A percentile compares a stretch with the other conserved stretches of the same genome.
phyloP scores from a whole-genome alignment of 2,113 vertebrate species.

The Scopus umbretta region DNA sequence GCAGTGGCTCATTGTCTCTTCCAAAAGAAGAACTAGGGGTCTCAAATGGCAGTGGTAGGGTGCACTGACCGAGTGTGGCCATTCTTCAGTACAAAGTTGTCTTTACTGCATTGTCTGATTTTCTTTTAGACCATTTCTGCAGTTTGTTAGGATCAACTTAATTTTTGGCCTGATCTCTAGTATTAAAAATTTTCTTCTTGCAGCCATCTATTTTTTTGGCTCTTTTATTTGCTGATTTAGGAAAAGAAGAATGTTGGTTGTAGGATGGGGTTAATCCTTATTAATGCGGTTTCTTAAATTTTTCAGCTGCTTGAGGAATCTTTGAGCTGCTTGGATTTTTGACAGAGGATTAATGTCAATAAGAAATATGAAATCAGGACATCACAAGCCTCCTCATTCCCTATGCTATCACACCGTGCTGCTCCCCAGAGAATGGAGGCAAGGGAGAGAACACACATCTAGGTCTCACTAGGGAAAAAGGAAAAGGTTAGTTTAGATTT shows the following conservation, averaged over 20 bases:
- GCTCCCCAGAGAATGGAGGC: background rate
- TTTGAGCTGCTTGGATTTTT: slow-evolving; percentile 37
- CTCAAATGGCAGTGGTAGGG: background rate
- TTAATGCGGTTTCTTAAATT: background rate
- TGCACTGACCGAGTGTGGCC: background rate
- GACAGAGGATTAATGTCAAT: slow-evolving; percentile 36
- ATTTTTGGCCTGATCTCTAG: background rate
- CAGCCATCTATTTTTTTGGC: background rate
- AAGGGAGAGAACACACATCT: background rate
- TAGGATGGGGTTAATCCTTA: slow-evolving; percentile 29
- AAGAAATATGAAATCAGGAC: background rate
- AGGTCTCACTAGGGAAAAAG: background rate
- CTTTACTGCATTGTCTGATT: background rate
- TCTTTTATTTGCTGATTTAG: background rate
- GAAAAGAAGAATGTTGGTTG: background rate
- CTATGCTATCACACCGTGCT: background rate
- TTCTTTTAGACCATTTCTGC: background rate
- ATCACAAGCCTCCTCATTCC: background rate
- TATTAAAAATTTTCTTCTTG: background rate
- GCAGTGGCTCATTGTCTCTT: background rate
- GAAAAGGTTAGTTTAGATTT: background rate
- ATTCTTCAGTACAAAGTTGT: background rate
- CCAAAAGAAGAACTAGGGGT: background rate
- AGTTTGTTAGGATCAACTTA: background rate
- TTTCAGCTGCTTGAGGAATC: slow-evolving; percentile 26